These are phyloP conservation scores for Pantala flavescens DNA, from an alignment of 1,140 invertebrate genomes.

Conservation along the genomic window DNA sequence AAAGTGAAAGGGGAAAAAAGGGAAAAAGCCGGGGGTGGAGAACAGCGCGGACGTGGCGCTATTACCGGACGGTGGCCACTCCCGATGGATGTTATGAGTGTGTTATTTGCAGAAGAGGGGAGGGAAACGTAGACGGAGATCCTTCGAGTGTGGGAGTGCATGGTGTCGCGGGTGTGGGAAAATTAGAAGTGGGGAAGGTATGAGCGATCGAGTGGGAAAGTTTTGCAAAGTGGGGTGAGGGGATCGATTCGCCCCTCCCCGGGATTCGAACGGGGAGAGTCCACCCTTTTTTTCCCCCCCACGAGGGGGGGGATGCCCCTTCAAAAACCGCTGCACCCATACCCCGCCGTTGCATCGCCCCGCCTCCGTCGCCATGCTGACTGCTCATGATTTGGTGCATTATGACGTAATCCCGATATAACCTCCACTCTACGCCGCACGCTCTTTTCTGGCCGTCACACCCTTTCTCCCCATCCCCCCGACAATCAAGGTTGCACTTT, in stretches of 20 bases:
- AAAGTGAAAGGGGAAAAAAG: too few species aligned
- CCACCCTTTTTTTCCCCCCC: neutral
- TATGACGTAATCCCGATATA: constrained; percentile 6
- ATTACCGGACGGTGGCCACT: too few species aligned
- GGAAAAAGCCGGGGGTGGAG: too few species aligned
- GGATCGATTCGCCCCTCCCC: neutral
- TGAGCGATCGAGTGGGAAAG: neutral
- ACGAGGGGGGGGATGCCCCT: neutral
- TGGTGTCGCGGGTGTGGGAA: neutral
- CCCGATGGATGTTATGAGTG: too few species aligned
- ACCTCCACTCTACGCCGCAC: constrained; percentile 1
- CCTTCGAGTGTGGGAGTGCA: neutral
- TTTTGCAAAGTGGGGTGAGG: neutral
- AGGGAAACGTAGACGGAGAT: too few species aligned
- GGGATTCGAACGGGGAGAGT: neutral
- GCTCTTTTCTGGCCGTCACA: neutral
- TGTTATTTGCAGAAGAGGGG: neutral
- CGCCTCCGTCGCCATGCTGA: neutral
- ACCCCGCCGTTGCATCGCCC: neutral
- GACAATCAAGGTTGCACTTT: neutral
- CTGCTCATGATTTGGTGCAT: neutral
- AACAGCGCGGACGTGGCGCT: too few species aligned
- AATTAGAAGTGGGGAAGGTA: neutral
- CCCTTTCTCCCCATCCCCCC: neutral
- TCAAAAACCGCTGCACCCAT: too few species aligned